Base-by-base conservation (phyloP, 2,113 vertebrate genomes). In the Craseonycteris thonglongyai region DNA sequence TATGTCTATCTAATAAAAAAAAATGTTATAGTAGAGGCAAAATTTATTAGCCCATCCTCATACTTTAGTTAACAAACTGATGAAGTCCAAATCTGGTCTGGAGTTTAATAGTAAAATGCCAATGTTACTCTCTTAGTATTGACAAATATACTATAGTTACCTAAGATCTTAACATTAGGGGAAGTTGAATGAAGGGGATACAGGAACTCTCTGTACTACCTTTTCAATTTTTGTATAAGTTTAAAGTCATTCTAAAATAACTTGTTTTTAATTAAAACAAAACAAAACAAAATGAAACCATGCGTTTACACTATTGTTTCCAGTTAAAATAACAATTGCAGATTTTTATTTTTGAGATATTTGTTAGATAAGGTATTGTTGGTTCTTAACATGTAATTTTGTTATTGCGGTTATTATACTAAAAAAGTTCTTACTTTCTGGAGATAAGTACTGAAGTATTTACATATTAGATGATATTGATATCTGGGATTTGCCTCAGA, bases 401-500 rank as follows among this genome's bases (percentile, higher is more conserved):
- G 38, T 30, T 40, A 68, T 69, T 66, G 7, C 14, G 49, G 18
- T 83, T 84, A 22, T 68, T 72, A 79, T 84, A 61, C 35, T 69
- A 58, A 63, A 84, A 78, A 40, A 24, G 9, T 45, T 7, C 45
- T 88, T 95, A 66, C 15, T 5, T 59, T 72, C 74, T 88, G 16
- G 56, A 88, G 47, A 59, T 83, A 61, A 93, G 14, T 72, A 83
- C 35, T 95, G 35, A 94, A 89, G 65, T 90, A 87, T 56, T 93
- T 91, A 72, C 61, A 6, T 19, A 38, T 91, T 28, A 28, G 28
- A 18, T 83, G 30, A 79, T 78, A 65, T 45, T 81, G 38, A 75
- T 56, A 56, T 90, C 38, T 87, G 33, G 45, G 26, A 83, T 96
- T 94, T 93, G 58, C 66, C 45, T 93, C 42, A 93, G 82, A 94